Percentiles rank a stretch among this genome's conserved stretches.
phyloP scores from a whole-genome alignment of 1,140 invertebrate species.

The Cephus cinctus region DNA sequence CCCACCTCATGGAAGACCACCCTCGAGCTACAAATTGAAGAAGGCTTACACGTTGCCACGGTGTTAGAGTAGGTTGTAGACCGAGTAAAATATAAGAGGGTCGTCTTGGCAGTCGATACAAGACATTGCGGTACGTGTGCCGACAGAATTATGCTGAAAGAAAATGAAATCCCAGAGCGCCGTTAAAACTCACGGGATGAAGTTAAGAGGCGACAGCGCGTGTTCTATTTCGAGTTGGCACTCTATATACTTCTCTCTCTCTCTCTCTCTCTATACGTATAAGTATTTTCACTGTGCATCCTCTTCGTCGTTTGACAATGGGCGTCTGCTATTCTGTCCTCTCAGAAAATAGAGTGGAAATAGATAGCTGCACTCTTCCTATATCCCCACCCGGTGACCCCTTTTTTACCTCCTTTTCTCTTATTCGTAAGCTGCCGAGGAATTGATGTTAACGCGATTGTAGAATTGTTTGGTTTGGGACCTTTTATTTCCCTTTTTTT shows the following conservation, averaged over 20 bases:
- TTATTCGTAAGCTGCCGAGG: slow-evolving; percentile 14
- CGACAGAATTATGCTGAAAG: slow-evolving; percentile 9
- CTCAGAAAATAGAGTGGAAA: background rate
- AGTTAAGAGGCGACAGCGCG: slow-evolving; percentile 3
- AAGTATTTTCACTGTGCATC: too few relatives aligned
- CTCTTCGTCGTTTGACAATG: too few relatives aligned
- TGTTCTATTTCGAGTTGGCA: slow-evolving; percentile 2
- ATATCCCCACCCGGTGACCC: background rate
- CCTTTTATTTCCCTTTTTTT: slow-evolving; percentile 4
- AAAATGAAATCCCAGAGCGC: background rate
- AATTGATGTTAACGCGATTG: slow-evolving; percentile 29
- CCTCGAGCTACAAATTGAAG: background rate
- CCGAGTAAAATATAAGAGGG: too few relatives aligned
- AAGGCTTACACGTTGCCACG: background rate
- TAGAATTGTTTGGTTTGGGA: slow-evolving; percentile 14
- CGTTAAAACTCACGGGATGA: slow-evolving; percentile 1
- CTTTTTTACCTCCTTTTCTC: slow-evolving; percentile 13
- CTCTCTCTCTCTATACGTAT: too few relatives aligned
- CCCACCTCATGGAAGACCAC: background rate
- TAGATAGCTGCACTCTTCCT: background rate
- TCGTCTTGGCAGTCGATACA: slow-evolving; percentile 1
- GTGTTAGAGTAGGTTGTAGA: too few relatives aligned
- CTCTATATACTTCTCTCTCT: too few relatives aligned
- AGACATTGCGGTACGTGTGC: background rate
- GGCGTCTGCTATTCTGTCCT: background rate